These are phyloP conservation scores for Cyprinodon variegatus DNA, from an alignment of 2,113 vertebrate species.

Conservation along the genomic window DNA sequence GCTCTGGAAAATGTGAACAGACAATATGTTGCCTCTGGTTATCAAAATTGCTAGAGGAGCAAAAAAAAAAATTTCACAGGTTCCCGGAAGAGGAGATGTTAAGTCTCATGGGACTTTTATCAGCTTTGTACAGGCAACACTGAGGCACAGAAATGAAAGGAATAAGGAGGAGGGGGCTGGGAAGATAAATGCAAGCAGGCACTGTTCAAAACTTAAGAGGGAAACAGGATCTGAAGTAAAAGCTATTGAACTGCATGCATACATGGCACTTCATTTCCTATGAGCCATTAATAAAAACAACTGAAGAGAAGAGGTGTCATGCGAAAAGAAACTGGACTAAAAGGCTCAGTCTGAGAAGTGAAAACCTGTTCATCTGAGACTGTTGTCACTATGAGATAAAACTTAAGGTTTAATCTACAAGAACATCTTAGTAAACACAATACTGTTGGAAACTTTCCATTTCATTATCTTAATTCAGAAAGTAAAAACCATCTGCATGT, in stretches of 20 bases:
- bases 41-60: background rate
- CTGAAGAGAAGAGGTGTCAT: background rate
- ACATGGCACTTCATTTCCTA: background rate
- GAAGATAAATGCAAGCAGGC: conserved; percentile 7
- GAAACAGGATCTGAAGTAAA: background rate
- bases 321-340: background rate
- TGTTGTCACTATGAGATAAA: background rate
- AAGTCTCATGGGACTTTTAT: conserved; percentile 7
- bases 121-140: conserved; percentile 5
- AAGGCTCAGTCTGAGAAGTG: background rate
- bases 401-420: background rate
- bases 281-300: background rate
- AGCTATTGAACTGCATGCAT: background rate
- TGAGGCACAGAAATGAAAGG: background rate
- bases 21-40: background rate
- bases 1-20: background rate
- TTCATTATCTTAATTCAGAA: no score
- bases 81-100: background rate
- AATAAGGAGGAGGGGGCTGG: background rate
- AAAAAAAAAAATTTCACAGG: background rate
- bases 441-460: no score
- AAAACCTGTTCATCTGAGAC: background rate
- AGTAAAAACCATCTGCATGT: no score
- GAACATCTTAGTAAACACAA: no score
- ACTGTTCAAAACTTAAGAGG: background rate